These are phyloP conservation scores for Montifringilla adamsi DNA, from an alignment of 2,113 vertebrate genomes.

Conservation along the genomic window DNA sequence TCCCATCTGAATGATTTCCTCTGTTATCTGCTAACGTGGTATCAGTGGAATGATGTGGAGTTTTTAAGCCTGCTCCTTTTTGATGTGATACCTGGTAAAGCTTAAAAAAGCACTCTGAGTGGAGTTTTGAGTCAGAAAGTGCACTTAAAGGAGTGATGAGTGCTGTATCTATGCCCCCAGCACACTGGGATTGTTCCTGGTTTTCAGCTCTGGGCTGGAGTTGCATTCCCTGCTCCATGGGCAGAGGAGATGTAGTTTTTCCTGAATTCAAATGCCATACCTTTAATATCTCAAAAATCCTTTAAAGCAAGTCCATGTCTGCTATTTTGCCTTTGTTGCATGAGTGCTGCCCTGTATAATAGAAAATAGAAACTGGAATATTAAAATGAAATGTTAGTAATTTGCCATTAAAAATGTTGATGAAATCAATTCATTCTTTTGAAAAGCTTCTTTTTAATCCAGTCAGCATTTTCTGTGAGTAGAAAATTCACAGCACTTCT, in stretches of 20 bases:
- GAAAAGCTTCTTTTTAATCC: slow-evolving; percentile 5
- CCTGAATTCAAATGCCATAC: neutral
- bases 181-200: neutral
- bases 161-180: neutral
- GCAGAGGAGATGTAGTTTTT: neutral
- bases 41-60: neutral
- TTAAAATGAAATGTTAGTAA: neutral
- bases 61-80: neutral
- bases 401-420: slow-evolving; percentile 27
- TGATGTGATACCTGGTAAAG: neutral
- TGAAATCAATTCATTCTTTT: slow-evolving; percentile 2
- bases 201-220: neutral
- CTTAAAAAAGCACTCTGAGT: neutral
- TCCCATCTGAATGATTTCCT: neutral
- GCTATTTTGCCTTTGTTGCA: neutral
- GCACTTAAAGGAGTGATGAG: neutral
- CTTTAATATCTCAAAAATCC: neutral
- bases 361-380: neutral
- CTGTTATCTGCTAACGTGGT: neutral
- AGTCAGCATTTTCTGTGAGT: slow-evolving; percentile 9
- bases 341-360: neutral
- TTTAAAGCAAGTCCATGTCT: neutral
- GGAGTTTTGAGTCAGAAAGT: neutral
- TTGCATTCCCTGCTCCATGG: neutral
- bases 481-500: slow-evolving; percentile 16